Evolutionary conservation across 2,113 vertebrate genomes (phyloP).

Genomic region (Girardinichthys multiradiatus): DNA sequence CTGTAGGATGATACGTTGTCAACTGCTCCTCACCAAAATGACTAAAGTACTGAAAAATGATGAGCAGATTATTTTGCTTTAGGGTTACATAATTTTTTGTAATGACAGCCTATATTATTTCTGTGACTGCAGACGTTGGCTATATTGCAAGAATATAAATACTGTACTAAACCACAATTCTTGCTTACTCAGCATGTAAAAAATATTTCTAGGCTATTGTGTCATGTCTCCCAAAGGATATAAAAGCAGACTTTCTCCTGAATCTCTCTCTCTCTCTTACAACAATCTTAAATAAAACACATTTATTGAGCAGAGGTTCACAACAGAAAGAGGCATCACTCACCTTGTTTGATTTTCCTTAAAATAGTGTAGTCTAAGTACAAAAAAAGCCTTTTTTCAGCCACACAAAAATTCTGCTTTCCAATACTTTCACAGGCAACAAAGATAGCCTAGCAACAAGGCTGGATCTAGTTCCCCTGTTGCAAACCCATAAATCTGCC

Average conservation of each 20-base stretch:
- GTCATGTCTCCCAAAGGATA: background rate
- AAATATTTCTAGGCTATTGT: background rate
- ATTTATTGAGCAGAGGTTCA: background rate
- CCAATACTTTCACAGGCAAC: background rate
- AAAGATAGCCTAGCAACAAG: background rate
- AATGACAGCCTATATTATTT: constrained; percentile 7
- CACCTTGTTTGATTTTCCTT: background rate
- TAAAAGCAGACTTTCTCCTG: background rate
- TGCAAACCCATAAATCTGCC: background rate
- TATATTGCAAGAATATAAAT: background rate
- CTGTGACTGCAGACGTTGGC: background rate
- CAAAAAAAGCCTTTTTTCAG: background rate
- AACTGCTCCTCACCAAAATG: constrained; percentile 1
- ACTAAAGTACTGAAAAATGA: constrained; percentile 8
- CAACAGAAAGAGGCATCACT: background rate
- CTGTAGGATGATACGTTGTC: constrained; percentile 6
- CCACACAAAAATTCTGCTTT: background rate
- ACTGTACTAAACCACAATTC: background rate
- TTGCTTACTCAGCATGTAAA: background rate
- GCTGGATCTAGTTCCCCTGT: background rate
- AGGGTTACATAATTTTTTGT: background rate
- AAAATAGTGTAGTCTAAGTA: background rate
- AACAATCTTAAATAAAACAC: background rate
- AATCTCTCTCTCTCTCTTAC: background rate
- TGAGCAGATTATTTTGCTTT: background rate